A percentile compares a stretch with the other conserved stretches of the same genome.
Evolutionary conservation across 2,888 invertebrate species (phyloP).

Genomic region (Dichetophora obliterata): DNA sequence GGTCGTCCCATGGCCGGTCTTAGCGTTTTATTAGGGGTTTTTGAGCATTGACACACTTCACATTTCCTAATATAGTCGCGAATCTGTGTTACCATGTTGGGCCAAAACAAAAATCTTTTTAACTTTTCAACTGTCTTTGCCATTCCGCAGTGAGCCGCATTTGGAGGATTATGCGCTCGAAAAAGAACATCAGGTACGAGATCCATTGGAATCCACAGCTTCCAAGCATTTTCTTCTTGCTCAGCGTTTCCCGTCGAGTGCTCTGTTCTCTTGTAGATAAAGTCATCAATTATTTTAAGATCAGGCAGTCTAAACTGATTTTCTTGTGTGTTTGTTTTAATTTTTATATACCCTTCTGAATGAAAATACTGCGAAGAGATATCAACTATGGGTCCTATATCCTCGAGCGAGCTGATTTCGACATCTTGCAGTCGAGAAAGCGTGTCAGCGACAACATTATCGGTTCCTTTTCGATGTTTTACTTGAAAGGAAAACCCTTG

Average conservation of each 20-base stretch:
- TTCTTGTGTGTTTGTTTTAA: neutral
- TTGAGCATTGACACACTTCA: conserved; percentile 15
- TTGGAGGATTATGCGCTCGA: conserved; percentile 11
- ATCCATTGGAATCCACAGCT: conserved; percentile 39
- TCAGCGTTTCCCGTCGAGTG: neutral
- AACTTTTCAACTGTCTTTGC: conserved; percentile 32
- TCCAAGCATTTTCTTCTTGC: conserved; percentile 33
- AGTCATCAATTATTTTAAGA: conserved; percentile 28
- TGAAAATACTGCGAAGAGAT: too few relatives aligned
- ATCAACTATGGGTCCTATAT: too few relatives aligned
- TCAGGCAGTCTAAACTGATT: conserved; percentile 26
- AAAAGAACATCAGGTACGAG: conserved; percentile 8
- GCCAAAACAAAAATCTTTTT: conserved; percentile 38
- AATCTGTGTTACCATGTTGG: conserved; percentile 39
- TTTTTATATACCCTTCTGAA: too few relatives aligned
- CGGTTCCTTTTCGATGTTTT: neutral
- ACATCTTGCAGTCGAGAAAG: neutral
- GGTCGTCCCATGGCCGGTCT: conserved; percentile 3
- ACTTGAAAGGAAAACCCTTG: neutral
- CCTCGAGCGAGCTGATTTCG: too few relatives aligned
- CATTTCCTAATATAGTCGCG: conserved; percentile 18
- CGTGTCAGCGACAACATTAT: conserved; percentile 25
- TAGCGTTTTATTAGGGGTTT: neutral
- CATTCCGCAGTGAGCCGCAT: conserved; percentile 19
- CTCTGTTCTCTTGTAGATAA: conserved; percentile 35